Evolutionary conservation across 2,113 vertebrate genomes (phyloP), one percentile per base, ranked within the genome.

Genomic region (Colinus virginianus): DNA sequence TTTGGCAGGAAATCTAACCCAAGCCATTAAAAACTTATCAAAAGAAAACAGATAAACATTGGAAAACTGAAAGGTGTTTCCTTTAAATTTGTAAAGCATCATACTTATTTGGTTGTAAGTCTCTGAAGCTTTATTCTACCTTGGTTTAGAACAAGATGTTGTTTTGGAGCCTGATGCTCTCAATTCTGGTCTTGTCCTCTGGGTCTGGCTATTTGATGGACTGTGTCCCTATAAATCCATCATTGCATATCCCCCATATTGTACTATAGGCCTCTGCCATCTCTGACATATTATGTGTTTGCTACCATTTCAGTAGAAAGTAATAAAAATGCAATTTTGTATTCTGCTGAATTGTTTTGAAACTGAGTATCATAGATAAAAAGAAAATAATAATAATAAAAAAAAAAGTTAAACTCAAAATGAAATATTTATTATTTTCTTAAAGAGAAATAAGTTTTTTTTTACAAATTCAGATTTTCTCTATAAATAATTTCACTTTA

Each of bases 401-500:
- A 48, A 25, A 63, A 48, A 34, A n/a, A 58, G 46, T 30, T 28
- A 86, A 83, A 22, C 15, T 17, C 43, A 32, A 69, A 83, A 42
- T 30, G 19, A 86, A 92, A 53, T 69, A 66, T 77, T 86, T 62
- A n/a, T n/a, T 7, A 56, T 69, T 72, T 72, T 77, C 49, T 80
- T 69, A 64, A 40, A 11, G 17, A 28, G 30, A 86, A 90, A 6
- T 16, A 74, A 74, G 12, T 9, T 90, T 78, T 30, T 49, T 49
- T 85, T 61, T 43, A 61, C 36, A 74, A 83, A 69, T 80, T 61
- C 59, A 18, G 5, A 8, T 63, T 34, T 88, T 77, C 20, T 7
- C 22, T 51, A 9, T 51, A 56, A 83, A 56, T 81, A 67, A 59
- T 71, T 80, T 81, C 1, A 21, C 78, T 88, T 72, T 51, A 75